A percentile compares a stretch with the other conserved stretches of the same genome.
Evolutionary conservation across 2,797 vertebrate genomes (phyloP).

Genomic region (Lagocephalus sceleratus): DNA sequence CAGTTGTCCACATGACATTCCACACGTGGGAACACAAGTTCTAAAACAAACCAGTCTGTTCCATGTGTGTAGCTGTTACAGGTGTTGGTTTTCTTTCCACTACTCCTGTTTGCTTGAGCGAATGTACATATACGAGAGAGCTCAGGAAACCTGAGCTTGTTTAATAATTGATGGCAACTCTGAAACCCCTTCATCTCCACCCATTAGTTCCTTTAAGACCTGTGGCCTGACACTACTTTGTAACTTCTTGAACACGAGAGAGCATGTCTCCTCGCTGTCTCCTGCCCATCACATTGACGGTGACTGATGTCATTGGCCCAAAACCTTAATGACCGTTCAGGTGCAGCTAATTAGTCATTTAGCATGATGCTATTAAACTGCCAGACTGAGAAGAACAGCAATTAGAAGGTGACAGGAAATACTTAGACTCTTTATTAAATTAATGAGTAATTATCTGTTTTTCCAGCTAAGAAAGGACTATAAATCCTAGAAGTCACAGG

Average conservation of each 20-base stretch:
- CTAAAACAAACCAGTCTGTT: conserved; percentile 20
- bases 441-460: conserved; percentile 40
- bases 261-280: conserved; percentile 30
- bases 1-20: conserved; percentile 2
- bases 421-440: conserved; percentile 72
- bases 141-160: conserved; percentile 67
- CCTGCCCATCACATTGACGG: conserved; percentile 23
- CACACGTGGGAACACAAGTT: conserved; percentile 17
- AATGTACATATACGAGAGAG: conserved; percentile 49
- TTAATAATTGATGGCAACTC: conserved; percentile 76
- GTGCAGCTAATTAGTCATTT: conserved; percentile 1
- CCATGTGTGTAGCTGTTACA: conserved; percentile 65
- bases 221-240: conserved; percentile 67
- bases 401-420: conserved; percentile 27
- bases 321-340: conserved; percentile 2
- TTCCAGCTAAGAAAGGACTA: conserved; percentile 29
- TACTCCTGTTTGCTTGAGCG: conserved; percentile 22
- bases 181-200: conserved; percentile 64
- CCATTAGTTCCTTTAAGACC: conserved; percentile 69
- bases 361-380: conserved; percentile 8
- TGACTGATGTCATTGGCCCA: conserved; percentile 15
- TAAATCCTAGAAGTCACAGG: conserved; percentile 51
- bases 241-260: conserved; percentile 61
- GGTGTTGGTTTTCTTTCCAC: conserved; percentile 81
- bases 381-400: not conserved